Evolutionary conservation across 1,140 invertebrate species (phyloP).

Genomic region (Lucilia sericata): DNA sequence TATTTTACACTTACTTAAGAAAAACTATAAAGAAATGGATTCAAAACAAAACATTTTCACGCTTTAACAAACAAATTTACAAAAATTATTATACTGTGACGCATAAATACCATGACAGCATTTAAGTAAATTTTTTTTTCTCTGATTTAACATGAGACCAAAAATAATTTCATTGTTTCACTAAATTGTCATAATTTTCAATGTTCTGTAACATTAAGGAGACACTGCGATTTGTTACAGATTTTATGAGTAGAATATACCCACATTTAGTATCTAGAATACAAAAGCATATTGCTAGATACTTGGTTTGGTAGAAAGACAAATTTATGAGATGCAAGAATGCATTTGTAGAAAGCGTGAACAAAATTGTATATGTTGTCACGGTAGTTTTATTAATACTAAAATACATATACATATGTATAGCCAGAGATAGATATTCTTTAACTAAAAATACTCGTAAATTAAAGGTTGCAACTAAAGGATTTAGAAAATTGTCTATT

Average conservation of each 20-base stretch:
- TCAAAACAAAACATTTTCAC: slow-evolving; percentile 35
- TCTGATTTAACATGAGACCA: background rate
- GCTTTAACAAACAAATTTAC: slow-evolving; percentile 26
- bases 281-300: background rate
- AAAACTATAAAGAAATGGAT: background rate
- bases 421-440: background rate
- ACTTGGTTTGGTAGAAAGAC: too few species aligned
- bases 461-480: slow-evolving; percentile 9
- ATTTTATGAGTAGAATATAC: background rate
- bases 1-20: slow-evolving; percentile 34
- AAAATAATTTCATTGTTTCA: slow-evolving; percentile 8
- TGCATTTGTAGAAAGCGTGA: slow-evolving; percentile 26
- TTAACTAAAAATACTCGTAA: slow-evolving; percentile 18
- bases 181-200: slow-evolving; percentile 33
- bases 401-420: too few species aligned
- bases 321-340: slow-evolving; percentile 26
- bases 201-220: slow-evolving; percentile 34
- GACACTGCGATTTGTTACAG: slow-evolving; percentile 8
- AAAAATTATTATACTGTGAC: background rate
- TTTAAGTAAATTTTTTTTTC: background rate
- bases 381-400: slow-evolving; percentile 1
- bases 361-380: background rate
- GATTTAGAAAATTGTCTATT: background rate
- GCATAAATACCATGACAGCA: background rate
- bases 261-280: background rate